phyloP scores from a whole-genome alignment of 2,113 vertebrate genomes.

The Pheucticus melanocephalus region DNA sequence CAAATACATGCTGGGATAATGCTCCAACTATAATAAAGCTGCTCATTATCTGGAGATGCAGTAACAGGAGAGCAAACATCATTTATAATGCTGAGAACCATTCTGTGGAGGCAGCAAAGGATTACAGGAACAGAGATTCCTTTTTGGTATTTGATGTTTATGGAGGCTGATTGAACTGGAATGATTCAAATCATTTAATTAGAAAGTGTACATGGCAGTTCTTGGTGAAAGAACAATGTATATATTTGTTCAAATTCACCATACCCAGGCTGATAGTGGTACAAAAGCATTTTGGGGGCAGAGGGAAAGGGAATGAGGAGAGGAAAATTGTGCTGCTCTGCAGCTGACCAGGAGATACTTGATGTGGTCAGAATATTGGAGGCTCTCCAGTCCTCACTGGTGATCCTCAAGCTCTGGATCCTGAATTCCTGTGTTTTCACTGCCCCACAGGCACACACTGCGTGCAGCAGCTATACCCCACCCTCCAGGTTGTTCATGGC shows the following conservation, averaged over 20 bases:
- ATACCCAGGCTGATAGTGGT: neutral
- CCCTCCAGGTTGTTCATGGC: neutral
- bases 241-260: neutral
- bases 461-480: neutral
- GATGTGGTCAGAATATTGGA: neutral
- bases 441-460: neutral
- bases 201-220: neutral
- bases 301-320: neutral
- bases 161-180: neutral
- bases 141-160: slow-evolving; percentile 19
- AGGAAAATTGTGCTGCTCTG: neutral
- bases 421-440: neutral
- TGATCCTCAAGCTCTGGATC: neutral
- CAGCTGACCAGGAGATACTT: neutral
- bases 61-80: slow-evolving; percentile 40
- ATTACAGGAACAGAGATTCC: neutral
- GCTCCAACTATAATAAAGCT: slow-evolving; percentile 40
- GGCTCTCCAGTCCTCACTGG: neutral
- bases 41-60: slow-evolving; percentile 49
- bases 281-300: neutral
- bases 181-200: neutral
- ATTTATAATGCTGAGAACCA: slow-evolving; percentile 2
- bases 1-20: slow-evolving; percentile 46
- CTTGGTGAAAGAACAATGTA: neutral
- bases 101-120: neutral